These are phyloP conservation scores for Thunnus maccoyii DNA, from an alignment of 2,113 vertebrate species.

Conservation along the genomic window DNA sequence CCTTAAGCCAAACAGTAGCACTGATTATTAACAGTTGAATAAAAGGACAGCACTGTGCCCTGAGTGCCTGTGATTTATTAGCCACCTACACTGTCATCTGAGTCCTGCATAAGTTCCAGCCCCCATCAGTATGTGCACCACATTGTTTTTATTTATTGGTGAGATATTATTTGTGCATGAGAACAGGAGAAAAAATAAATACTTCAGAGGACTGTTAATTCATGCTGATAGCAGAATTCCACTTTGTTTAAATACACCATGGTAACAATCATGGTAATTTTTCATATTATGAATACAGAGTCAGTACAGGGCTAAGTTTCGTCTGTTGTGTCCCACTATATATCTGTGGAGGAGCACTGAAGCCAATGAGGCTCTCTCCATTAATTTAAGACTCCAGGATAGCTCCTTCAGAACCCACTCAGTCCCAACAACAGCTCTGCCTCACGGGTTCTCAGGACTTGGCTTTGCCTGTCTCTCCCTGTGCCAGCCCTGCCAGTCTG, in stretches of 20 bases:
- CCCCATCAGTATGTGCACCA: neutral
- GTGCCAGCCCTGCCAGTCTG: slow-evolving; percentile 62
- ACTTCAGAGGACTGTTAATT: slow-evolving; percentile 1
- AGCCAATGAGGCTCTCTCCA: slow-evolving; percentile 36
- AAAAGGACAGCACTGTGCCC: slow-evolving; percentile 40
- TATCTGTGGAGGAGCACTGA: slow-evolving; percentile 18
- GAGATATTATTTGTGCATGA: slow-evolving; percentile 2
- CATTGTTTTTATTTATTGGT: slow-evolving; percentile 9
- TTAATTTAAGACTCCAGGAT: slow-evolving; percentile 57
- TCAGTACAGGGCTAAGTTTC: neutral
- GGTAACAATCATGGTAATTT: neutral
- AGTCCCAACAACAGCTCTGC: slow-evolving; percentile 73
- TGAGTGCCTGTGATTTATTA: slow-evolving; percentile 59
- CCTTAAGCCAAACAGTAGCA: slow-evolving; percentile 46
- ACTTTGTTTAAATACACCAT: slow-evolving; percentile 1
- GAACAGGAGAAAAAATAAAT: slow-evolving; percentile 3
- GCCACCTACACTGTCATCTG: slow-evolving; percentile 54
- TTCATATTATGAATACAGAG: neutral
- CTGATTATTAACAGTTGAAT: slow-evolving; percentile 59
- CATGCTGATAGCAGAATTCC: neutral
- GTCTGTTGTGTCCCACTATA: slow-evolving; percentile 20
- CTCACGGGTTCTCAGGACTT: slow-evolving; percentile 69
- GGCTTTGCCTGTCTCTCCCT: slow-evolving; percentile 49
- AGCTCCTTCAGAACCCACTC: slow-evolving; percentile 68
- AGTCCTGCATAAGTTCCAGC: slow-evolving; percentile 18